Conservation (phyloP, 2,888 invertebrate genomes). For the Acleris holmiana region DNA sequence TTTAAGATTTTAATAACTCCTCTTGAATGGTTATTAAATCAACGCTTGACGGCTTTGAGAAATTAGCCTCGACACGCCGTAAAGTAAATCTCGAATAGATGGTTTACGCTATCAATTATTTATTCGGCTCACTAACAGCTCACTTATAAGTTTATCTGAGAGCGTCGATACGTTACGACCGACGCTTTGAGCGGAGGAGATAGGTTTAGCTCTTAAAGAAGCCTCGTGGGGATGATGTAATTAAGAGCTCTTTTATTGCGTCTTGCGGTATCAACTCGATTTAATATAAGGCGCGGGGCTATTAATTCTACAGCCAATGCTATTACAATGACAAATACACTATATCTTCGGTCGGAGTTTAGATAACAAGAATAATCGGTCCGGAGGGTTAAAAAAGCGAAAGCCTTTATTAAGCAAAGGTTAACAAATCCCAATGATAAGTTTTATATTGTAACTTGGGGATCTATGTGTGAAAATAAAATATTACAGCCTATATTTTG, state of each 20-base stretch:
- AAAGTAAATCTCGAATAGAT: conserved; percentile 45
- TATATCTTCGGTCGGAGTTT: conserved; percentile 12
- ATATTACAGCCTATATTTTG: background rate
- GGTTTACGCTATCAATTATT: conserved; percentile 49
- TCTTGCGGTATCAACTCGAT: conserved; percentile 22
- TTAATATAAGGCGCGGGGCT: conserved; percentile 35
- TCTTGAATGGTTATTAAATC: conserved; percentile 67
- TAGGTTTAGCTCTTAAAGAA: conserved; percentile 27
- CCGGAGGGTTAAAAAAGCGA: conserved; percentile 1
- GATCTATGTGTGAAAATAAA: conserved; percentile 5
- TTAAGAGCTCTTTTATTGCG: conserved; percentile 37
- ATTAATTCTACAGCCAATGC: conserved; percentile 10
- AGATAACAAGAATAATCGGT: conserved; percentile 14
- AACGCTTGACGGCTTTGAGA: conserved; percentile 53
- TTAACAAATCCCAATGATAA: no score
- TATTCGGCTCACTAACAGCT: conserved; percentile 39
- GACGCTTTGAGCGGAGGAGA: conserved; percentile 21
- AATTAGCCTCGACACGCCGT: conserved; percentile 52
- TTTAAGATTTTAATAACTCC: conserved; percentile 70
- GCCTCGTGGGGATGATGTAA: conserved; percentile 38
- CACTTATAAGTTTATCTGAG: conserved; percentile 35
- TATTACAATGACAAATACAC: conserved; percentile 17
- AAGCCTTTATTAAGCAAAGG: background rate
- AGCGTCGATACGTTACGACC: conserved; percentile 18
- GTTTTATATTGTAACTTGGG: no score